A percentile compares a stretch with the other conserved stretches of the same genome.
Evolutionary conservation across 2,113 vertebrate species (phyloP).

Genomic region (Cinclus mexicanus): DNA sequence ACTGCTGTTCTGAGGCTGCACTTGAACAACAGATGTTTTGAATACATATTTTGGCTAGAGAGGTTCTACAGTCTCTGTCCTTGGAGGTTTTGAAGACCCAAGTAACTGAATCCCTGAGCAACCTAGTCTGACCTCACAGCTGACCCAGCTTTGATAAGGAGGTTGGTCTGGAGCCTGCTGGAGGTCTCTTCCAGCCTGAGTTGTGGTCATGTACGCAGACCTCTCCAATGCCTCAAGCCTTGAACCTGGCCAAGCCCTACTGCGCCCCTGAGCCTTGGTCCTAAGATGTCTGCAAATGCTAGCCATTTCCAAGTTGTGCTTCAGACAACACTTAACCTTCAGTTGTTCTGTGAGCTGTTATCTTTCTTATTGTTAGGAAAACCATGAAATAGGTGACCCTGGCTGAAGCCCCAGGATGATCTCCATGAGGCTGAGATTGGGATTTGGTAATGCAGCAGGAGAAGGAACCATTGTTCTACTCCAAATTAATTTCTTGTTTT

Average conservation of each 20-base stretch:
- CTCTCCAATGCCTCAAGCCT: background rate
- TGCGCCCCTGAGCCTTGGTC: background rate
- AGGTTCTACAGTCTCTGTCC: background rate
- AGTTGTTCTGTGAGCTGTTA: background rate
- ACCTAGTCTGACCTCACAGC: background rate
- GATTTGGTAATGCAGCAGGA: background rate
- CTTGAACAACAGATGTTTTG: background rate
- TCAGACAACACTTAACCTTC: background rate
- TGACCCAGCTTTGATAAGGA: background rate
- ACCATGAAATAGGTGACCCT: background rate
- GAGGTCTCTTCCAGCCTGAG: background rate
- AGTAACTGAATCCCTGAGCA: background rate
- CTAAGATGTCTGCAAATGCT: background rate
- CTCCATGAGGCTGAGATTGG: background rate
- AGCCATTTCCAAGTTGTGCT: background rate
- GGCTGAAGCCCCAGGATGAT: background rate
- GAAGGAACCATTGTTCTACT: background rate
- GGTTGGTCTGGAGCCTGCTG: background rate
- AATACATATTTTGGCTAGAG: background rate
- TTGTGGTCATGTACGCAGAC: background rate
- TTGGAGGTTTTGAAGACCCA: background rate
- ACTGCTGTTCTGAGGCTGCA: background rate
- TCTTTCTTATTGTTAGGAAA: background rate
- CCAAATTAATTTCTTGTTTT: background rate
- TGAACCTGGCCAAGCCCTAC: background rate